Percentiles rank a stretch among this genome's conserved stretches.
These are phyloP conservation scores for Catocala fraxini DNA, from an alignment of 2,888 invertebrate genomes.

Conservation along the genomic window DNA sequence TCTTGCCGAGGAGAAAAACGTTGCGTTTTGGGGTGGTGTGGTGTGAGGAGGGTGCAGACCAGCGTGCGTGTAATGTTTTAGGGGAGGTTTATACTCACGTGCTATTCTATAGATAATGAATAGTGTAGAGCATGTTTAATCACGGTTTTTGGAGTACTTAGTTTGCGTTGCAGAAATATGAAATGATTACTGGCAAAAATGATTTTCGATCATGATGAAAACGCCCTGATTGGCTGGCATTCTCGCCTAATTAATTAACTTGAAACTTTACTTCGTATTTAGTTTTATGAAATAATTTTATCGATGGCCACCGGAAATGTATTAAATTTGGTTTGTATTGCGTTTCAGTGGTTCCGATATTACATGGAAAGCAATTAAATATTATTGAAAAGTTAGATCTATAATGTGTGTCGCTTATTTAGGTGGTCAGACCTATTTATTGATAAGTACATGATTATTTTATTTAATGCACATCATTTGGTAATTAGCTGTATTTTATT, in stretches of 20 bases:
- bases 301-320: constrained; percentile 27
- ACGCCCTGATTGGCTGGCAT: constrained; percentile 53
- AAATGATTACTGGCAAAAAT: constrained; percentile 81
- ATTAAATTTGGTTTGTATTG: constrained; percentile 37
- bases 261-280: constrained; percentile 42
- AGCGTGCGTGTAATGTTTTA: constrained; percentile 84
- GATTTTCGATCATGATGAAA: constrained; percentile 74
- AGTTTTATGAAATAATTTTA: constrained; percentile 45
- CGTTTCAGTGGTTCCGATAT: constrained; percentile 20
- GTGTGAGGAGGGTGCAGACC: constrained; percentile 62
- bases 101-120: constrained; percentile 76
- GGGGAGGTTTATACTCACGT: constrained; percentile 66
- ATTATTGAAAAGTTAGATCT: constrained; percentile 18
- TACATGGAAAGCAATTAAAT: constrained; percentile 17
- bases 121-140: constrained; percentile 84
- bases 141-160: constrained; percentile 83
- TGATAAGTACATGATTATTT: too few species aligned
- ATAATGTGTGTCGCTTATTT: not conserved
- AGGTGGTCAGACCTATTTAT: too few species aligned
- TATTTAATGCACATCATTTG: too few species aligned
- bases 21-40: constrained; percentile 73
- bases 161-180: constrained; percentile 73
- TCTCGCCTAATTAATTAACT: constrained; percentile 52
- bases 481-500: too few species aligned
- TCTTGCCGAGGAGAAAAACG: constrained; percentile 84